phyloP scores from a whole-genome alignment of 2,888 invertebrate species.

The Drosophila antonietae region DNA sequence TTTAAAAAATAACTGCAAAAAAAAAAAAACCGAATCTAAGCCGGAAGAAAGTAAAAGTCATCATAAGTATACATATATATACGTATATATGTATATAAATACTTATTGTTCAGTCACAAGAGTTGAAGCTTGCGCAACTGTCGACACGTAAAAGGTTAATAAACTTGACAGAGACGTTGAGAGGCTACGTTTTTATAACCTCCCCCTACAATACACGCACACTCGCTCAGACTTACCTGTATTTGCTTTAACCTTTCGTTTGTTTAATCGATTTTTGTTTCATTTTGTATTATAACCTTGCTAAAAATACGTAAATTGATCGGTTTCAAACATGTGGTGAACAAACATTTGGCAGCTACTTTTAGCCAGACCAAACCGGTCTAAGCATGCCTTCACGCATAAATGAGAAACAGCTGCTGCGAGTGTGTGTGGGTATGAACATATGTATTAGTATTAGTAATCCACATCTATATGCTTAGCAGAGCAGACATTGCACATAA shows the following conservation, averaged over 20 bases:
- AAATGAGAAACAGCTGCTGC: slow-evolving; percentile 25
- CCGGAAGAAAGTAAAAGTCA: slow-evolving; percentile 71
- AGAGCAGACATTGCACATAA: slow-evolving; percentile 43
- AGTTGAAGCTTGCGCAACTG: slow-evolving; percentile 43
- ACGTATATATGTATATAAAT: slow-evolving; percentile 6
- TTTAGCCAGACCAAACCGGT: slow-evolving; percentile 55
- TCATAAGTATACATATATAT: slow-evolving; percentile 12
- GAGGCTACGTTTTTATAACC: slow-evolving; percentile 36
- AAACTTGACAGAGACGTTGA: slow-evolving; percentile 54
- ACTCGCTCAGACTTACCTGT: background rate
- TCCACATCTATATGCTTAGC: slow-evolving; percentile 30
- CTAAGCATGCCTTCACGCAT: slow-evolving; percentile 26
- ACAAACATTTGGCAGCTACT: slow-evolving; percentile 64
- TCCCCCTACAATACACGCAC: slow-evolving; percentile 14
- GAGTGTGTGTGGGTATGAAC: background rate
- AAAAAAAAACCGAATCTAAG: slow-evolving; percentile 40
- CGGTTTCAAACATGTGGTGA: slow-evolving; percentile 58
- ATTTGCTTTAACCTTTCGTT: slow-evolving; percentile 70
- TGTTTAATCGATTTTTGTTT: slow-evolving; percentile 70
- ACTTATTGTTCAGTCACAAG: slow-evolving; percentile 20
- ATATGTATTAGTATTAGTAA: background rate
- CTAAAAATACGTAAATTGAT: slow-evolving; percentile 57
- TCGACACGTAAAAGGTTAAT: slow-evolving; percentile 61
- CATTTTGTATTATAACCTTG: slow-evolving; percentile 57
- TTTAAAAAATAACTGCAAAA: slow-evolving; percentile 13